Base-by-base conservation (phyloP, 1,140 invertebrate species). In the Periplaneta americana region DNA sequence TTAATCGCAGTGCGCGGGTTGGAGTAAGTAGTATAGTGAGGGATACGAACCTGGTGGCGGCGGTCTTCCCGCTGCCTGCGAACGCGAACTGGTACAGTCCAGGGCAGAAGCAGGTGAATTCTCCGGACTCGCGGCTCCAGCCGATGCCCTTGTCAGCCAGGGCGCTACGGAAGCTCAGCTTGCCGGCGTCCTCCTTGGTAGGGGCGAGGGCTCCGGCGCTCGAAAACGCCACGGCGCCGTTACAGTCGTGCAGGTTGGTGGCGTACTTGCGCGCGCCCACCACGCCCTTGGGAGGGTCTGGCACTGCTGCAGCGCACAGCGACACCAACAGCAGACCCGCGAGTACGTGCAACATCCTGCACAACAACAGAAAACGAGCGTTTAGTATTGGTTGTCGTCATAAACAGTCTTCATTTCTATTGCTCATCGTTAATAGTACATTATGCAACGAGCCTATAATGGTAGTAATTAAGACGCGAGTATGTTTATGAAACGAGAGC, bases 21-120 rank as follows among this genome's bases (percentile, higher is more conserved):
- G n/a, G n/a, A n/a, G n/a, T n/a, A n/a, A n/a, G n/a, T n/a, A n/a
- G n/a, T n/a, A n/a, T n/a, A n/a, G n/a, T n/a, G n/a, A n/a, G n/a
- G 76, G 13, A 15, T 78, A 6, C 80, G 9, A 32, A 80, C 80
- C 80, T 74, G 10, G 80, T 31, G 74, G 89, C 81, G 74, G 88
- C 86, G 48, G 83, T 81, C 76, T 85, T 86, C 28, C 88, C 88
- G 77, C 88, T 87, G 18, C 87, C 89, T 28, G 88, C 87, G 82
- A 90, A 90, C 37, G 88, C 88, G 84, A 91, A 89, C 82, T 90
- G 90, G 81, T 91, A 91, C 15, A 90, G 85, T 36, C 89, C 90
- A 22, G 90, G 89, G 83, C 90, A 91, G 82, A 90, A 88, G 1
- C 88, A 88, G 34, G 88, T 90, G 84, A 91, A 91, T 35, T 88